Base-by-base conservation (phyloP, 2,797 vertebrate species). In the Micromesistius poutassou region DNA sequence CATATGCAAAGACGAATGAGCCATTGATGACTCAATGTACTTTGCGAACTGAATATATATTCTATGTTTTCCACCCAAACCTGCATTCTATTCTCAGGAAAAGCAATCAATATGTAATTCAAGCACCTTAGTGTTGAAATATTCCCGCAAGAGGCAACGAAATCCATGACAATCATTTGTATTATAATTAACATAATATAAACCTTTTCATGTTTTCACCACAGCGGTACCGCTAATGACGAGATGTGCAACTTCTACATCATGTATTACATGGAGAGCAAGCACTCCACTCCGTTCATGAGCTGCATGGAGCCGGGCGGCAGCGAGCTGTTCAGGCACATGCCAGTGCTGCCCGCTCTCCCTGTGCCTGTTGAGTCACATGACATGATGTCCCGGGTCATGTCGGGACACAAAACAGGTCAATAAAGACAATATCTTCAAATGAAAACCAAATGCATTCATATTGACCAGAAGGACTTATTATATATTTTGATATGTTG, bases 201-300 rank as follows among this genome's bases (percentile, higher is more conserved):
- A 22, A 62, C 22, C 22, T 62, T 28, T 66, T 66, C 16, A 3
- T 10, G 76, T 31, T 77, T 6, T 76, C 8, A 84, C 38, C 30
- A 82, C 74, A 99, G 98, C 19, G 95, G 95, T 62, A 98, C 97
- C 50, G 95, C 97, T 19, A 93, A 85, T 78, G 97, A 99, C 85
- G 98, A 99, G 91, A 99, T 99, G 98, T 99, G 97, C 89, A 99
- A 99, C 91, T 96, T 99, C 86, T 99, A 99, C 79, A 95, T 99
- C 72, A 99, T 99, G 97, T 99, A 98, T 91, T 99, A 98, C 89
- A 99, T 98, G 97, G 98, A 98, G 80, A 95, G 94, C 83, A 95
- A 92, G 80, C 93, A 95, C 33, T 95, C 96, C 8, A 81, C 93
- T 46, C 96, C 97, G 1, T 99, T 94, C 83, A 97, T 97, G 96